Base-by-base conservation (phyloP, 2,113 vertebrate genomes). In the Smithornis capensis region DNA sequence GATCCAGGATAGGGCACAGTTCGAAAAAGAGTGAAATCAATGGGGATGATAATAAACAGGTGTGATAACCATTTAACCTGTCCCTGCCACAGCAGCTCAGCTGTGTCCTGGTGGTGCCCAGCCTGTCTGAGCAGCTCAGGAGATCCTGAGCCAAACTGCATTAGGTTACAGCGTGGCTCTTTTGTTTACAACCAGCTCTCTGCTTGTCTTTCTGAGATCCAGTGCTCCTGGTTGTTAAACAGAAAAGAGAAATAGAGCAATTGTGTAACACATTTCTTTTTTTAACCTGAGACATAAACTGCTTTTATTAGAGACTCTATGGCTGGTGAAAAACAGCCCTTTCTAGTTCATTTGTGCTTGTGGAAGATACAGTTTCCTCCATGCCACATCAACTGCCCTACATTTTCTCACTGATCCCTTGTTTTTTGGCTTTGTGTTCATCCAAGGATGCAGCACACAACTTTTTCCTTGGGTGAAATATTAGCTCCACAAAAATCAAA, bases 251-350 rank as follows among this genome's bases (percentile, higher is more conserved):
- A 94, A 90, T 62, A 89, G 90, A 96, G 69, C 92, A 92, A 92
- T 96, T 94, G 93, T 89, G 80, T 95, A 96, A 95, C 88, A 84
- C 91, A 68, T 94, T 80, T 64, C 64, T 90, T 87, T 96, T 95
- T 95, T 94, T 89, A 83, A 93, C 80, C 83, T 79, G 77, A 95
- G 83, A 95, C 92, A 90, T 73, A 92, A 90, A 80, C 85, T 49
- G 69, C 69, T 90, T 90, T 93, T 94, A 94, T 82, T 81, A 71
- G 62, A 62, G 56, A 42, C 45, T 63, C 21, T 11, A 12, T 19
- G 14, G 19, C 56, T 76, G 84, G 29, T 62, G 53, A 71, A 73
- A 92, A 93, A 60, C 52, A 93, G 73, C 56, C 37, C 38, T 56
- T 84, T 84, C 80, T 94, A 53, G 21, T 84, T 93, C 78, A 28